These are phyloP conservation scores for Zonitis immaculata DNA, from an alignment of 2,888 invertebrate species.

Conservation along the genomic window DNA sequence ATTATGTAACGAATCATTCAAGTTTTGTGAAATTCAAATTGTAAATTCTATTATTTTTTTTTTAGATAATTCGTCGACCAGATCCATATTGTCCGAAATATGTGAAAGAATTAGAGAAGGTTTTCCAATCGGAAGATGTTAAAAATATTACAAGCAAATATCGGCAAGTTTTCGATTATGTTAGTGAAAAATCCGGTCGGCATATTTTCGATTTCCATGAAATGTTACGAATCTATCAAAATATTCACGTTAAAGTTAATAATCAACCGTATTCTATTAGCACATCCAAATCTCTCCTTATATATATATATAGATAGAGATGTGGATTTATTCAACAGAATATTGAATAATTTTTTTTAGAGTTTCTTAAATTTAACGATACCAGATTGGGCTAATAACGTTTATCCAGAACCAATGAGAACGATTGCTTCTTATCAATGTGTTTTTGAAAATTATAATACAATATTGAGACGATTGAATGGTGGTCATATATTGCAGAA, in stretches of 20 bases:
- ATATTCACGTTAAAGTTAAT: constrained; percentile 25
- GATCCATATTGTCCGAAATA: constrained; percentile 23
- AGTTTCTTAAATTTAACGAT: constrained; percentile 28
- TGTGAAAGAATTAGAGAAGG: constrained; percentile 17
- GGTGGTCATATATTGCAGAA: constrained; percentile 28
- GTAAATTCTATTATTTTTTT: background rate
- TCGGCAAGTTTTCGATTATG: constrained; percentile 17
- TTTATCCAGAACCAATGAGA: constrained; percentile 33
- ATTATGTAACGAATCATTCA: constrained; percentile 1
- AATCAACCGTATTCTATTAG: background rate
- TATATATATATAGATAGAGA: background rate
- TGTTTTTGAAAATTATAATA: constrained; percentile 35
- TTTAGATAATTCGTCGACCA: constrained; percentile 18
- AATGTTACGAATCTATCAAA: constrained; percentile 19
- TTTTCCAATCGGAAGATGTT: constrained; percentile 17
- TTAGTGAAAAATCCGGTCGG: constrained; percentile 7
- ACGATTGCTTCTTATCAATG: constrained; percentile 36
- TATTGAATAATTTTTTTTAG: constrained; percentile 2
- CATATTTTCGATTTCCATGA: constrained; percentile 13
- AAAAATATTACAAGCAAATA: constrained; percentile 14
- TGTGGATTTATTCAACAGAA: background rate
- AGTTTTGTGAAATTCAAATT: background rate
- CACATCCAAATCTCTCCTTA: background rate
- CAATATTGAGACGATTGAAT: constrained; percentile 35
- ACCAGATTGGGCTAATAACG: constrained; percentile 38